A percentile compares a stretch with the other conserved stretches of the same genome.
Evolutionary conservation across 2,113 vertebrate species (phyloP).

Genomic region (Nerophis lumbriciformis): DNA sequence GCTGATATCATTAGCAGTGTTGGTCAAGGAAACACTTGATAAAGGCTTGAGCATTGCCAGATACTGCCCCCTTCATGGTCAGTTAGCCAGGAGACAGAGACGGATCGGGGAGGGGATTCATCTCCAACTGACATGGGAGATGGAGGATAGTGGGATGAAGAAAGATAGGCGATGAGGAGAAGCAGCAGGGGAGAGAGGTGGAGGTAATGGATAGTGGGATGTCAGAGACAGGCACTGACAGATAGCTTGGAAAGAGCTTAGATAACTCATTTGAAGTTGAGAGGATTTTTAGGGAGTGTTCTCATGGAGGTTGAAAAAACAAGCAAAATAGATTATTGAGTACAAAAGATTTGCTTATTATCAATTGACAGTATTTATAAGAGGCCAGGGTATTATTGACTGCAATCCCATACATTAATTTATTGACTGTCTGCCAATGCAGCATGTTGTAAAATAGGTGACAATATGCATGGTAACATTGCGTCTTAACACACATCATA

Average conservation of each 20-base stretch:
- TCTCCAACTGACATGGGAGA: conserved; percentile 44
- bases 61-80: conserved; percentile 37
- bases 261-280: conserved; percentile 43
- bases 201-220: conserved; percentile 56
- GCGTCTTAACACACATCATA: too few relatives aligned
- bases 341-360: background rate
- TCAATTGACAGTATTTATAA: too few relatives aligned
- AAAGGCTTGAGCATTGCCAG: conserved; percentile 60
- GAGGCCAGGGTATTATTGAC: too few relatives aligned
- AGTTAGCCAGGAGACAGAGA: conserved; percentile 46
- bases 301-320: background rate
- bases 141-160: conserved; percentile 52
- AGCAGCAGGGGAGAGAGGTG: conserved; percentile 49
- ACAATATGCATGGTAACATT: too few relatives aligned
- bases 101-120: conserved; percentile 32
- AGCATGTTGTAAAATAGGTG: too few relatives aligned
- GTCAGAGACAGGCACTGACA: conserved; percentile 48
- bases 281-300: conserved; percentile 6
- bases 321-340: background rate
- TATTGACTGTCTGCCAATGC: too few relatives aligned
- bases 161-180: conserved; percentile 24
- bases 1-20: conserved; percentile 45
- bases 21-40: conserved; percentile 50
- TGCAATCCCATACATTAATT: too few relatives aligned
- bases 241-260: conserved; percentile 33